Conservation (phyloP, 2,113 vertebrate genomes). For the Lophochroa leadbeateri region DNA sequence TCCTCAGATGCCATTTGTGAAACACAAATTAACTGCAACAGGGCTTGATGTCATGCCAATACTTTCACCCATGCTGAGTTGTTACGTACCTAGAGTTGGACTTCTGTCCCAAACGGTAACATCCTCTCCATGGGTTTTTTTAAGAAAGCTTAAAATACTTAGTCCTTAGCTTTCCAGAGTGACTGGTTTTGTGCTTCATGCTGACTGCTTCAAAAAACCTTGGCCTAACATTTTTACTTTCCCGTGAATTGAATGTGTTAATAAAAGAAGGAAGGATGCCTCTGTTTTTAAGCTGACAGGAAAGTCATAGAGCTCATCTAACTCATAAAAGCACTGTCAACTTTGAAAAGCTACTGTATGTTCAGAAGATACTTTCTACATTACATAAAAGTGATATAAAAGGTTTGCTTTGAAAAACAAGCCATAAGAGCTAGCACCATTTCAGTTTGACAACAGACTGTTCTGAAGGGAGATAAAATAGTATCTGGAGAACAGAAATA, state of each 20-base stretch:
- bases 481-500: neutral
- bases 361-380: neutral
- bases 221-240: neutral
- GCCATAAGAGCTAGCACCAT: neutral
- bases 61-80: neutral
- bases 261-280: neutral
- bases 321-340: constrained; percentile 4
- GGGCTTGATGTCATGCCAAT: neutral
- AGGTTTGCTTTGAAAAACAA: constrained; percentile 33
- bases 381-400: constrained; percentile 10
- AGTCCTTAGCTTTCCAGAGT: neutral
- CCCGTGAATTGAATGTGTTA: neutral
- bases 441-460: neutral
- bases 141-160: neutral
- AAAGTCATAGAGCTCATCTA: neutral
- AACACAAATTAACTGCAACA: neutral
- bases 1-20: neutral
- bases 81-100: neutral
- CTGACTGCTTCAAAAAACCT: neutral
- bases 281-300: neutral
- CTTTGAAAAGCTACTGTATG: neutral
- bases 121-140: neutral
- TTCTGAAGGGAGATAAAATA: neutral
- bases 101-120: neutral
- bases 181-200: neutral